Evolutionary conservation across 2,113 vertebrate genomes (phyloP).

Genomic region (Zosterops hypoxanthus): DNA sequence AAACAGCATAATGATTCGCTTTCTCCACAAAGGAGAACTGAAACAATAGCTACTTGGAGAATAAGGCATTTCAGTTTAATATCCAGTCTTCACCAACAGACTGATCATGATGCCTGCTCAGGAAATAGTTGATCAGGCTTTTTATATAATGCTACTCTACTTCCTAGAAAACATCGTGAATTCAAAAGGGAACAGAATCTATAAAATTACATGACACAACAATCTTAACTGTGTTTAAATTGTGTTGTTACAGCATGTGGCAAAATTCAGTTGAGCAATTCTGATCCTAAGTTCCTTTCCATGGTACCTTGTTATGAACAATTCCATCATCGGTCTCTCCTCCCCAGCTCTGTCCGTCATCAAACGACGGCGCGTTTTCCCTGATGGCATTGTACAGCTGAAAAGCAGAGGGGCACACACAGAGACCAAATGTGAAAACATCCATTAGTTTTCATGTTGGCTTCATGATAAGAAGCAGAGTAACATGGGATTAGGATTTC

Average conservation of each 20-base stretch:
- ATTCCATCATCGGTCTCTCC: constrained; percentile 84
- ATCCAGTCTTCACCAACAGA: not conserved
- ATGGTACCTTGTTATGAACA: constrained; percentile 86
- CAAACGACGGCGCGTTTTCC: constrained; percentile 68
- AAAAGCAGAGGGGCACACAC: not conserved
- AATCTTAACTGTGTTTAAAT: not conserved
- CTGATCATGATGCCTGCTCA: not conserved
- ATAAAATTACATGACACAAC: not conserved
- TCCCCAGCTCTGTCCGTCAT: constrained; percentile 70
- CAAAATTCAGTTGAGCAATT: not conserved
- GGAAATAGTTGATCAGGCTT: not conserved
- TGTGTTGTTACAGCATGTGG: not conserved
- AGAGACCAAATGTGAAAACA: not conserved
- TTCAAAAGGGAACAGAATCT: not conserved
- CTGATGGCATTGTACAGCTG: constrained; percentile 69
- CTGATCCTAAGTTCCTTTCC: not conserved
- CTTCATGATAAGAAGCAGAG: not conserved
- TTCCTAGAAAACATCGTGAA: not conserved
- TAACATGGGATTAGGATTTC: not conserved
- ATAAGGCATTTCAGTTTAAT: not conserved
- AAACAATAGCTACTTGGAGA: not conserved
- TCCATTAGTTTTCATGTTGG: not conserved
- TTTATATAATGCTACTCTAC: not conserved
- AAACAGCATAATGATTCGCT: not conserved
- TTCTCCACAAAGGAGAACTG: not conserved